These are phyloP conservation scores for Helicoverpa armigera DNA, from an alignment of 1,140 invertebrate species.

Conservation along the genomic window DNA sequence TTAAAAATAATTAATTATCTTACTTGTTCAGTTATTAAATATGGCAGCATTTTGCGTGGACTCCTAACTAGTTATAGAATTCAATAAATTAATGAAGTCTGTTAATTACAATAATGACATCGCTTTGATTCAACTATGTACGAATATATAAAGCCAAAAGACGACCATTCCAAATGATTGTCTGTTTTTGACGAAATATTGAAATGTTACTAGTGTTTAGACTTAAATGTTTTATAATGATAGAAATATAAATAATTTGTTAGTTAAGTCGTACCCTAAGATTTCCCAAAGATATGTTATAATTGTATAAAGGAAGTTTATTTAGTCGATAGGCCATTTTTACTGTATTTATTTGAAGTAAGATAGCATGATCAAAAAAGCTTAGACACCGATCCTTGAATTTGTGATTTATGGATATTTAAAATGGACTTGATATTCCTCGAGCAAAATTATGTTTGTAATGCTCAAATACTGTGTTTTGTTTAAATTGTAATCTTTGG, in stretches of 20 bases:
- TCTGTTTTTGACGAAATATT: slow-evolving; percentile 43
- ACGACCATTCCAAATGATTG: slow-evolving; percentile 50
- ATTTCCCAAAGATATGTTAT: slow-evolving; percentile 54
- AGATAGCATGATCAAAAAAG: no score
- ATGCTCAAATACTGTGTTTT: not conserved
- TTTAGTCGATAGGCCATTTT: slow-evolving; percentile 10
- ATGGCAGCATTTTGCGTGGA: slow-evolving; percentile 40
- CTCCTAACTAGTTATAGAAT: slow-evolving; percentile 13
- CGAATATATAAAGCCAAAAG: slow-evolving; percentile 29
- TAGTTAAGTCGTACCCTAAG: slow-evolving; percentile 43
- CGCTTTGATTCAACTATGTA: slow-evolving; percentile 40
- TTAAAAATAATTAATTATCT: slow-evolving; percentile 2
- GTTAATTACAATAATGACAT: slow-evolving; percentile 5
- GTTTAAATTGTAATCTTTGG: slow-evolving; percentile 34
- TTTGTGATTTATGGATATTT: not conserved
- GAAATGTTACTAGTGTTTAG: slow-evolving; percentile 46
- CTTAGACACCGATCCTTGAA: no score
- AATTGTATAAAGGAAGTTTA: slow-evolving; percentile 38
- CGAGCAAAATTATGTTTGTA: slow-evolving; percentile 3
- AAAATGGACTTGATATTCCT: not conserved
- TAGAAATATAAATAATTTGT: slow-evolving; percentile 43
- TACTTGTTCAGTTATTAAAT: not conserved
- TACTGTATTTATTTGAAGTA: slow-evolving; percentile 23
- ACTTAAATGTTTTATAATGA: slow-evolving; percentile 53
- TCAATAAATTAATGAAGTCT: slow-evolving; percentile 17